phyloP scores from a whole-genome alignment of 2,113 vertebrate species.

The Nestor notabilis region DNA sequence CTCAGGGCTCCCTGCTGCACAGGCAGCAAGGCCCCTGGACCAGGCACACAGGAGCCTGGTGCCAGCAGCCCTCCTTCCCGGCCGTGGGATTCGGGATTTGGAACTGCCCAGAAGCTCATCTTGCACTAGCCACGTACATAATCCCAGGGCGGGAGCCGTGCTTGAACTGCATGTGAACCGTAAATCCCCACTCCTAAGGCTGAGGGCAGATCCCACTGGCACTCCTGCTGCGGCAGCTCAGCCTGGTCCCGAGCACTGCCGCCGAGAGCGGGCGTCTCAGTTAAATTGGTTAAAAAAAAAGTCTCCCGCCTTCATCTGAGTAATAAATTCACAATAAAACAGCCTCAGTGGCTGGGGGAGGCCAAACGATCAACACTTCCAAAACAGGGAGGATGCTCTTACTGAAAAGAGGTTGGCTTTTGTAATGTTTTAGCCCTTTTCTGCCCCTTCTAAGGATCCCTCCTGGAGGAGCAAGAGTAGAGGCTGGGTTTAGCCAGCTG shows the following conservation, averaged over 20 bases:
- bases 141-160: slow-evolving; percentile 11
- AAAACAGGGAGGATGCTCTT: slow-evolving; percentile 69
- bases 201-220: slow-evolving; percentile 34
- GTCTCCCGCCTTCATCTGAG: slow-evolving; percentile 53
- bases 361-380: slow-evolving; percentile 67
- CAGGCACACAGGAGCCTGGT: neutral
- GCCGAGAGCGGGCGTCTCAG: slow-evolving; percentile 5
- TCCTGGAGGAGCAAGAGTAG: slow-evolving; percentile 56
- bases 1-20: fast-evolving
- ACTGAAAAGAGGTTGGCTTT: slow-evolving; percentile 56
- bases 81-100: fast-evolving
- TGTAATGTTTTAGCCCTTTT: slow-evolving; percentile 65
- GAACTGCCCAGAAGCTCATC: neutral
- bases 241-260: neutral
- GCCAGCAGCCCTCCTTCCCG: neutral
- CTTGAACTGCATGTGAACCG: slow-evolving; percentile 53
- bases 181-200: slow-evolving; percentile 4
- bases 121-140: neutral
- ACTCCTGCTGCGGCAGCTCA: neutral
- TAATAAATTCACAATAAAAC: slow-evolving; percentile 68
- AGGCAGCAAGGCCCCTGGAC: neutral
- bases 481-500: slow-evolving; percentile 60
- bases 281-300: no score
- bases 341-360: slow-evolving; percentile 46
- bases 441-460: slow-evolving; percentile 55